Evolutionary conservation across 2,113 vertebrate species (phyloP).

Genomic region (Heteronetta atricapilla): DNA sequence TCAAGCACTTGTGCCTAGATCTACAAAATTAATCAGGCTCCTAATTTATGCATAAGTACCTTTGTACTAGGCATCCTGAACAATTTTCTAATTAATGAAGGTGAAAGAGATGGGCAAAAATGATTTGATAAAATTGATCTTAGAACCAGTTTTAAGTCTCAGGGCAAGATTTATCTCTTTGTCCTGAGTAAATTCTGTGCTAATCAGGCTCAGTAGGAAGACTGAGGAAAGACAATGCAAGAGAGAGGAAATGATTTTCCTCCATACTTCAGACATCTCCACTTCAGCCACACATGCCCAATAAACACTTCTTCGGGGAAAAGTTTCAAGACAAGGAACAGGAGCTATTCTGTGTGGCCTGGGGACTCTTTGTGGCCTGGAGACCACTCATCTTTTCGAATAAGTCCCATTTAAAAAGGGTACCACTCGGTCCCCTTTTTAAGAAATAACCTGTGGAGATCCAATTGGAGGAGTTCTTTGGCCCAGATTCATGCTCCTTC

Average conservation of each 20-base stretch:
- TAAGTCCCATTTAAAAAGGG: too few relatives aligned
- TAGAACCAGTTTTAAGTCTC: not conserved
- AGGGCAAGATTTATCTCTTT: not conserved
- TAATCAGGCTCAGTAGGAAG: not conserved
- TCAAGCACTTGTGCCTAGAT: not conserved
- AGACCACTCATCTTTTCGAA: not conserved
- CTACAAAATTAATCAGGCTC: not conserved
- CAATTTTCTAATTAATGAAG: not conserved
- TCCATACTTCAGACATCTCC: not conserved
- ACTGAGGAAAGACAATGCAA: not conserved
- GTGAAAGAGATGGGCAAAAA: not conserved
- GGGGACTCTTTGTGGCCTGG: not conserved
- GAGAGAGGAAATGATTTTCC: not conserved
- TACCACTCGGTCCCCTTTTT: accelerated
- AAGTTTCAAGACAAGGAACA: not conserved
- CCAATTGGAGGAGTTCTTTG: not conserved
- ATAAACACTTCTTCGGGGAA: not conserved
- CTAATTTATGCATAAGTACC: not conserved
- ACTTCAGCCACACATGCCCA: not conserved
- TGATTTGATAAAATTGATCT: not conserved
- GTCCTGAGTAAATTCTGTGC: not conserved
- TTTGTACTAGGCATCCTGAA: not conserved
- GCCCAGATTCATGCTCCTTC: not conserved
- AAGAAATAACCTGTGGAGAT: not conserved
- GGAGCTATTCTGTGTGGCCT: not conserved